Base-by-base conservation (phyloP, 2,797 vertebrate species). In the Apogon talboti region DNA sequence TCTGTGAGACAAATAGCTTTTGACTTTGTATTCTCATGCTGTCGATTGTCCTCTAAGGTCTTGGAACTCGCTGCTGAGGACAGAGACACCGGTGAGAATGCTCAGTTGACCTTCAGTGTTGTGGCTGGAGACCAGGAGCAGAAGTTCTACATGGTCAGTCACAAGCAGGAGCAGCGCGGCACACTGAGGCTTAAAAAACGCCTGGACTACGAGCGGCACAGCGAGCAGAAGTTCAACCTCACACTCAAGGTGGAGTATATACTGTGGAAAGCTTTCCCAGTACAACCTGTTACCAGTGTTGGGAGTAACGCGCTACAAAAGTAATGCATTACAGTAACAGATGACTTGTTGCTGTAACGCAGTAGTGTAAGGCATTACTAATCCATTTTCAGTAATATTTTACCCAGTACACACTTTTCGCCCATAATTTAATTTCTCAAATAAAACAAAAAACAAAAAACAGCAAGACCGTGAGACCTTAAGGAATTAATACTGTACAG, bases 181-280 rank as follows among this genome's bases (percentile, higher is more conserved):
- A 91, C 92, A 7, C 85, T 98, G 68, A 86, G 93, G 52, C 90
- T 97, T n/a, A 95, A 95, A 84, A 96, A 96, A 53, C 81, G 75
- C 0, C 51, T 98, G 78, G 96, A 97, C 92, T 97, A 95, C 15
- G 96, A 97, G 78, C 90, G 94, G 12, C 89, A 92, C 42, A 91
- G 59, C 11, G 96, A 98, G 74, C 95, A 95, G 55, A 90, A 83
- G 55, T 97, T 96, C 84, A 98, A 97, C 74, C 93, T 98, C 16
- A 96, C 95, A 0, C 52, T 97, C 30, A 94, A 93, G 84, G 92
- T 91, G 65, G 0, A 30, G 14, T 38, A 7, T 8, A 48, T 14
- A 18, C 1, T 6, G 28, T 30, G 7, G 5, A n/a, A 28, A 6
- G 24, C 24, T n/a, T 28, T 28, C 24, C 6, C 24, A 28, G 24